Evolutionary conservation across 1,140 invertebrate genomes (phyloP), one percentile per base, ranked within the genome.

Genomic region (Neodiprion virginianus): DNA sequence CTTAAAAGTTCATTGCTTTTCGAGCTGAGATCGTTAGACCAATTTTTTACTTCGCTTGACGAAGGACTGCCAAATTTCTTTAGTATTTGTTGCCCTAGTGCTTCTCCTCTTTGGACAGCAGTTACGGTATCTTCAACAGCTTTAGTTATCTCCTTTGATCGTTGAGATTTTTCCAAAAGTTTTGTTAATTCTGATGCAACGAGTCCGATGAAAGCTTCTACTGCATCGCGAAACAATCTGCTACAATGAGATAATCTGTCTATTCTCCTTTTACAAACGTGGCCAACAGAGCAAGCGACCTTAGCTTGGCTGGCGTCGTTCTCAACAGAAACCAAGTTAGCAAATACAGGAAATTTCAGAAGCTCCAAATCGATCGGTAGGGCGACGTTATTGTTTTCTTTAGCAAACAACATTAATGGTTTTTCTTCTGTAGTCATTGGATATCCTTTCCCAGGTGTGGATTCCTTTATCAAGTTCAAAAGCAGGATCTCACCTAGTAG

Each of bases 231-330:
- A 11, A 94, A 94, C 1, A 95, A 83, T 79, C 91, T 90, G 78
- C 93, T 93, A 73, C 90, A 89, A 48, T 87, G 84, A 1, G 92
- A 89, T 73, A 93, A 90, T 76, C 91, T 92, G 77, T 96, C 95
- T 47, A 97, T 92, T 76, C 93, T 91, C 74, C 96, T 89, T 83
- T 94, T 95, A 78, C 95, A 94, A 67, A 93, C 93, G 88, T 98
- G 94, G 0, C 94, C 95, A 40, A 97, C 94, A 76, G 95, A 96
- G 83, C 96, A 97, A 65, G 94, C 94, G n/a, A 93, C 91, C 88
- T 97, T 97, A 0, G 95, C 96, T 78, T 96, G 91, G 78, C 93
- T 94, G 7, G 96, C 96, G 88, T 98, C 96, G 82, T 95, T 95
- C 83, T 97, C 95, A 7, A 96, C 94, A 1, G 94, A 95, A 9